Base-by-base conservation (phyloP, 2,888 invertebrate genomes). In the Malthinus seriepunctatus region DNA sequence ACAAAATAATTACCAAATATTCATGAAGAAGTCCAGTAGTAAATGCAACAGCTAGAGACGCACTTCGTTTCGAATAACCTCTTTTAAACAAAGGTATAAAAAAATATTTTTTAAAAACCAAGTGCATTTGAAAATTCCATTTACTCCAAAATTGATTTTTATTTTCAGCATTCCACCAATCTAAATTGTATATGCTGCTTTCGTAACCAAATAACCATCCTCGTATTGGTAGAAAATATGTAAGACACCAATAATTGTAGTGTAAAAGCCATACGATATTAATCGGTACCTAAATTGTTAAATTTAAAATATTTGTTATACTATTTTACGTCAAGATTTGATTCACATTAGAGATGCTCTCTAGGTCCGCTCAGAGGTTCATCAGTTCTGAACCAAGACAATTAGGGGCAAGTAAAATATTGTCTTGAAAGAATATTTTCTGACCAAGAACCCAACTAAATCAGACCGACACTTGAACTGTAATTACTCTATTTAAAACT, bases 101-200 rank as follows among this genome's bases (percentile, higher is more conserved):
- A 6, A 46, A 0, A 6, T 12, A 32, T 10, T 5, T 1, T 46
- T 46, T 32, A 1, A 46, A 32, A 2, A n/a, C 6, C 3, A 32
- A 8, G 10, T 46, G 46, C 4, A 10, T 32, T 8, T 32, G 31
- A 8, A 9, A 12, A 32, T 46, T 46, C 46, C 46, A 46, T 46
- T 46, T 46, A 9, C 9, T 2, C 46, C 46, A 46, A 46, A 11
- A 46, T 8, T 23, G n/a, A 10, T 14, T 32, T 5, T 7, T 32
- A 5, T 46, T 46, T 31, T 31, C 32, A 2, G 46, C 32, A 11
- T 46, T 46, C 46, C 46, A 46, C 46, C 46, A 46, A 46, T 46
- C 46, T 23, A 15, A 5, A 15, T 7, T 15, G 23, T 42, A 15
- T 6, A 14, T 6, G 7, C 6, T n/a, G 14, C 12, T 2, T n/a